These are phyloP conservation scores for Hypotaenidia philippensis DNA, from an alignment of 2,797 vertebrate species.

Conservation along the genomic window DNA sequence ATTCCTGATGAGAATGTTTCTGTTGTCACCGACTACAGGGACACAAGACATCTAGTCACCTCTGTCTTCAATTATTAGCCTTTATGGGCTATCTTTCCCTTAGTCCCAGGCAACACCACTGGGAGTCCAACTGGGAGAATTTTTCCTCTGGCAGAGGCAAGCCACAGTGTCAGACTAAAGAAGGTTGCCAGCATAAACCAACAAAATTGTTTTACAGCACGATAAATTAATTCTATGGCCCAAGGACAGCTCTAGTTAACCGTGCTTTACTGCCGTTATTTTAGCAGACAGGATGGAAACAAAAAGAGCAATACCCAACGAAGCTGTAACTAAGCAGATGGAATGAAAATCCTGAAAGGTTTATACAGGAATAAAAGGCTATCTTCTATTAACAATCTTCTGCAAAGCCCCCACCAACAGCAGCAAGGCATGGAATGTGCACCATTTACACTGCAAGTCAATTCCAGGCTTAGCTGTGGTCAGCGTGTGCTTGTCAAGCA, in stretches of 20 bases:
- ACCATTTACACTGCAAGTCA: neutral
- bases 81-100: neutral
- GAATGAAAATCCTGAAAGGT: constrained; percentile 29
- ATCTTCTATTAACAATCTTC: neutral
- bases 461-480: neutral
- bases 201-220: neutral
- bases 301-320: neutral
- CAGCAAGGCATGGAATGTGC: neutral
- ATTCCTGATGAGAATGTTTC: neutral
- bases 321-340: constrained; percentile 14
- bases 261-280: neutral
- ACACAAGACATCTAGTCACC: neutral
- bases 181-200: neutral
- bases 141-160: neutral
- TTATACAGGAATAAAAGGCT: neutral
- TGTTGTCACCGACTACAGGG: neutral
- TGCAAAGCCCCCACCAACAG: neutral
- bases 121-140: neutral
- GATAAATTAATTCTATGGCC: neutral
- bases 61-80: neutral
- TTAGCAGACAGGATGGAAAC: neutral
- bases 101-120: neutral
- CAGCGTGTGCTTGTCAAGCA: neutral
- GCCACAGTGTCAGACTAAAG: neutral
- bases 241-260: neutral